Evolutionary conservation across 2,797 vertebrate species (phyloP).

Genomic region (Anabacerthia variegaticeps): DNA sequence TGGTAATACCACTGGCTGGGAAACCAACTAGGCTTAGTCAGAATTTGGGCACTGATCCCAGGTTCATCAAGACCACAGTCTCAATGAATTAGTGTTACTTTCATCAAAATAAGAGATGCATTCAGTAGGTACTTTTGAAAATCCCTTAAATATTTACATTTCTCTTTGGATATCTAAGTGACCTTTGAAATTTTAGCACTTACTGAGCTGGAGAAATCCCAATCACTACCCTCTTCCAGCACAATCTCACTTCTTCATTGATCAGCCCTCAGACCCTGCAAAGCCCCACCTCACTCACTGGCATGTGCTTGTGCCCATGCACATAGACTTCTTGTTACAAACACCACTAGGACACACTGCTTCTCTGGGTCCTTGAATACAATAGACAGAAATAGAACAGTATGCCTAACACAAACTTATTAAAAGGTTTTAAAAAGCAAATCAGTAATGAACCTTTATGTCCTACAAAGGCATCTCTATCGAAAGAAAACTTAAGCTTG

Average conservation of each 20-base stretch:
- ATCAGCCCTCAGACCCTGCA: not conserved
- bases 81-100: not conserved
- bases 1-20: not conserved
- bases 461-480: not conserved
- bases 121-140: not conserved
- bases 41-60: not conserved
- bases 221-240: not conserved
- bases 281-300: not conserved
- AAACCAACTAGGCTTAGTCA: not conserved
- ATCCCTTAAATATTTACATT: not conserved
- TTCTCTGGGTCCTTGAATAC: not conserved
- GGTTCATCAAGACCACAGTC: not conserved
- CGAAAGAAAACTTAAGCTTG: not conserved
- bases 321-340: not conserved
- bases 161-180: not conserved
- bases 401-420: not conserved
- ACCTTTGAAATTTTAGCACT: not conserved
- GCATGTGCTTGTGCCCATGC: not conserved
- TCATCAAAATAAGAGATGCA: not conserved
- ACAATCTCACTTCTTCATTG: not conserved
- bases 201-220: not conserved
- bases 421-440: not conserved
- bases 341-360: not conserved
- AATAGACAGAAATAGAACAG: not conserved
- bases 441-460: not conserved